A percentile compares a stretch with the other conserved stretches of the same genome.
phyloP scores from a whole-genome alignment of 2,113 vertebrate species.

The Prionailurus bengalensis region DNA sequence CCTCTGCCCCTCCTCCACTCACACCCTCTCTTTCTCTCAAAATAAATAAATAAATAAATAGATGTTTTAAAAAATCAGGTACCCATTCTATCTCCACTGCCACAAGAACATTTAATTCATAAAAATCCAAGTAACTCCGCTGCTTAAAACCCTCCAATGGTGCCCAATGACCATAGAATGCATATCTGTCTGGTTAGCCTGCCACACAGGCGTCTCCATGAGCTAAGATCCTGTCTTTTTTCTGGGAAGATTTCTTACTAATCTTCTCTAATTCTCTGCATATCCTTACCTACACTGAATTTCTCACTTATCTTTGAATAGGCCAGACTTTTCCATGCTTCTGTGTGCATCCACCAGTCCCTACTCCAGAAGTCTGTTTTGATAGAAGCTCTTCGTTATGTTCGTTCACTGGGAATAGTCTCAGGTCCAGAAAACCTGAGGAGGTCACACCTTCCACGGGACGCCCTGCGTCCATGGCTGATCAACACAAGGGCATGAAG shows the following conservation, averaged over 20 bases:
- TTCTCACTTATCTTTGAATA: background rate
- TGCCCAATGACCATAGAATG: fast-evolving
- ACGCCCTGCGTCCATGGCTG: background rate
- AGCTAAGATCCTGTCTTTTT: background rate
- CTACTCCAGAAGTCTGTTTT: background rate
- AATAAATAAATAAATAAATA: too few species aligned
- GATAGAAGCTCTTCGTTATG: background rate
- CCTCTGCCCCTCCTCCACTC: too few species aligned
- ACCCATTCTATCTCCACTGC: background rate
- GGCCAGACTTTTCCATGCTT: background rate
- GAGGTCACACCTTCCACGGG: background rate
- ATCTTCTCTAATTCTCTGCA: background rate
- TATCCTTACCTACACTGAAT: background rate
- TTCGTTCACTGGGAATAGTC: background rate
- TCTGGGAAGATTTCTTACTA: background rate
- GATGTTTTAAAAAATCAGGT: background rate
- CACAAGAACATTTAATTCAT: background rate
- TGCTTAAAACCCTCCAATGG: background rate
- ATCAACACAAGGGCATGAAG: background rate
- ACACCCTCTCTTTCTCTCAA: too few species aligned
- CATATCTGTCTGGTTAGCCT: background rate
- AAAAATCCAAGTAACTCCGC: background rate
- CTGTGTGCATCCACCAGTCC: background rate
- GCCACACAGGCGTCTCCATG: fast-evolving
- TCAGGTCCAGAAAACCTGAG: background rate